A percentile compares a stretch with the other conserved stretches of the same genome.
These are phyloP conservation scores for Eulemur mongoz DNA, from an alignment of 2,797 vertebrate species.

Conservation along the genomic window DNA sequence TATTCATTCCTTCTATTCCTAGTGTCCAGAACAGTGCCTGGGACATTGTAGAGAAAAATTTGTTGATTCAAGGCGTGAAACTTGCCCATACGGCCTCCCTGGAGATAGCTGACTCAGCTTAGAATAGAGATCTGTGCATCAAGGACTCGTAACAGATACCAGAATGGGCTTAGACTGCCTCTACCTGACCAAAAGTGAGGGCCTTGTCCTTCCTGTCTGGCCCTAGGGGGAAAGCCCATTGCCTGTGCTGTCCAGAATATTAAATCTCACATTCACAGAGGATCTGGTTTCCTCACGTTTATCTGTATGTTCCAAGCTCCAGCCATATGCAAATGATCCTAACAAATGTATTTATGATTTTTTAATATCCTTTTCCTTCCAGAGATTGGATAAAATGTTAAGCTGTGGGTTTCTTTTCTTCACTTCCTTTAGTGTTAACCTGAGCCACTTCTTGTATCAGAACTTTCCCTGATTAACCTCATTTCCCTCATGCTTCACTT, in stretches of 20 bases:
- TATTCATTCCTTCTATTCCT: neutral
- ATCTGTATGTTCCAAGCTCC: neutral
- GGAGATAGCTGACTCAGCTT: neutral
- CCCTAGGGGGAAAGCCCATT: neutral
- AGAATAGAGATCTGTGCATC: neutral
- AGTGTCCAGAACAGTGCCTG: neutral
- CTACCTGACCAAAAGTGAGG: neutral
- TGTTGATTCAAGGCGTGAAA: neutral
- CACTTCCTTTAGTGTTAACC: neutral
- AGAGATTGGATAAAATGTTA: neutral
- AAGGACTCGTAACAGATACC: neutral
- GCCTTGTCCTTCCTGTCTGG: neutral
- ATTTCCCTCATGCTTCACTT: neutral
- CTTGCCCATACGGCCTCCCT: neutral
- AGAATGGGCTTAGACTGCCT: neutral
- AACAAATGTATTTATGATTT: neutral
- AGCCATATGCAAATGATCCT: neutral
- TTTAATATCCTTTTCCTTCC: neutral
- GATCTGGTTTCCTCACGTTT: neutral
- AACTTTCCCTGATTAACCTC: neutral
- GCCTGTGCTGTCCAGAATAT: neutral
- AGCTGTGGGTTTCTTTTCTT: neutral
- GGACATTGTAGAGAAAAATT: neutral
- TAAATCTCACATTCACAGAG: neutral
- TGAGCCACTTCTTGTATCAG: neutral